Evolutionary conservation across 2,888 invertebrate genomes (phyloP).

Genomic region (Oxycera nigricornis): DNA sequence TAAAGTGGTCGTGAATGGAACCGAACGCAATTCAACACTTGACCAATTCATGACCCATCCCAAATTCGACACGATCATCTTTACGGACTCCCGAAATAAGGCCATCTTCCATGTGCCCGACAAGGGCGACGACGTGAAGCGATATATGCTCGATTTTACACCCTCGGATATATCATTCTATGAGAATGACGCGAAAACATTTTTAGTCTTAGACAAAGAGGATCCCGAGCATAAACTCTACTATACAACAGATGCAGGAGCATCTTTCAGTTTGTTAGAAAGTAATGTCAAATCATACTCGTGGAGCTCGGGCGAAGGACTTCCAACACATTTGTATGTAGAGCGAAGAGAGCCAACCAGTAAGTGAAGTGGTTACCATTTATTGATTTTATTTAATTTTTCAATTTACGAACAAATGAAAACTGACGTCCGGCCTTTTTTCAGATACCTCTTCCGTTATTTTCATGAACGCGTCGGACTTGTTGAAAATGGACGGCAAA

Average conservation of each 20-base stretch:
- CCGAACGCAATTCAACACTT: slow-evolving; percentile 71
- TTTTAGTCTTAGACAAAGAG: slow-evolving; percentile 78
- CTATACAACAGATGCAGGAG: slow-evolving; percentile 77
- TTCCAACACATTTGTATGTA: slow-evolving; percentile 68
- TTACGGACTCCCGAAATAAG: slow-evolving; percentile 80
- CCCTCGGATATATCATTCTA: slow-evolving; percentile 82
- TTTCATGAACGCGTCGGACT: slow-evolving; percentile 50
- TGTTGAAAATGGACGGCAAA: slow-evolving; percentile 46
- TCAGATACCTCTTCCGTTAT: slow-evolving; percentile 50
- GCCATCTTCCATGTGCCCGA: slow-evolving; percentile 78
- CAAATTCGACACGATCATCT: slow-evolving; percentile 80
- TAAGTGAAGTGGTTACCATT: slow-evolving; percentile 48
- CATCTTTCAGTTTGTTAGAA: slow-evolving; percentile 73
- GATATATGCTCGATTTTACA: slow-evolving; percentile 72
- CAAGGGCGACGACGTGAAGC: slow-evolving; percentile 72
- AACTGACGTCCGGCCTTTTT: too few relatives aligned
- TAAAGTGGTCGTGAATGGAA: slow-evolving; percentile 64
- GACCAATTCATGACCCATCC: slow-evolving; percentile 88
- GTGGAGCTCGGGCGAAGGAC: slow-evolving; percentile 69
- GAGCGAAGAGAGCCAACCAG: slow-evolving; percentile 73
- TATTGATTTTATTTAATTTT: too few relatives aligned
- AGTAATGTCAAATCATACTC: slow-evolving; percentile 79
- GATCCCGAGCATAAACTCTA: slow-evolving; percentile 73
- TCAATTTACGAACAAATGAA: too few relatives aligned
- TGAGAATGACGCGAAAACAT: slow-evolving; percentile 72